phyloP scores from a whole-genome alignment of 2,888 invertebrate genomes.

The Chrysina gloriosa region DNA sequence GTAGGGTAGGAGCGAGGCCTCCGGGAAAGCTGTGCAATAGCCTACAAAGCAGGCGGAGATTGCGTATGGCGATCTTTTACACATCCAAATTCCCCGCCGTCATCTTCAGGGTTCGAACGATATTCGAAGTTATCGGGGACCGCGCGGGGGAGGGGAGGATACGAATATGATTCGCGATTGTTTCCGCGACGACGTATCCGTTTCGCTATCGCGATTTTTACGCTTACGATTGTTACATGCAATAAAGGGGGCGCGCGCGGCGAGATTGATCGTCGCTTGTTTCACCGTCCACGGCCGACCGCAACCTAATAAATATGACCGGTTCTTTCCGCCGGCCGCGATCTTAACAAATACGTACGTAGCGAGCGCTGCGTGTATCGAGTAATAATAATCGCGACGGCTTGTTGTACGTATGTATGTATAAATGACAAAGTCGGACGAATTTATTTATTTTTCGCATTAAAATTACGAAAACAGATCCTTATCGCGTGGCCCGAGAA shows the following conservation, averaged over 20 bases:
- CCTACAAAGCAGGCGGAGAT: too few relatives aligned
- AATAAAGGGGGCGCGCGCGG: background rate
- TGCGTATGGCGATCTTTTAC: too few relatives aligned
- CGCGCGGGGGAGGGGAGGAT: too few relatives aligned
- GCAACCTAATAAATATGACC: background rate
- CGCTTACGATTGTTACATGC: background rate
- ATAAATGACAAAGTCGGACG: conserved; percentile 9
- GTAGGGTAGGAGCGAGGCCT: too few relatives aligned
- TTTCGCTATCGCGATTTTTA: background rate
- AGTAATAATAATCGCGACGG: background rate
- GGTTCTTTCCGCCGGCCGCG: background rate
- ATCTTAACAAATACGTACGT: background rate
- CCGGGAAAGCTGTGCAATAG: too few relatives aligned
- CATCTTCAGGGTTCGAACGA: too few relatives aligned
- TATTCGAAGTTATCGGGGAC: too few relatives aligned
- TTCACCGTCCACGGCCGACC: background rate
- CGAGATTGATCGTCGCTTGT: background rate
- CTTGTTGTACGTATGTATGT: background rate
- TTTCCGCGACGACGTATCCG: too few relatives aligned
- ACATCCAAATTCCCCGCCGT: too few relatives aligned
- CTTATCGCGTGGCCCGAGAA: conserved; percentile 23
- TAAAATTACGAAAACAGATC: conserved; percentile 39
- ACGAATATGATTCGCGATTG: too few relatives aligned
- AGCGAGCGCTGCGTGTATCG: background rate
- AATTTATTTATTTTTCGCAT: conserved; percentile 33